Base-by-base conservation (phyloP, 2,113 vertebrate genomes). In the Clupea harengus region DNA sequence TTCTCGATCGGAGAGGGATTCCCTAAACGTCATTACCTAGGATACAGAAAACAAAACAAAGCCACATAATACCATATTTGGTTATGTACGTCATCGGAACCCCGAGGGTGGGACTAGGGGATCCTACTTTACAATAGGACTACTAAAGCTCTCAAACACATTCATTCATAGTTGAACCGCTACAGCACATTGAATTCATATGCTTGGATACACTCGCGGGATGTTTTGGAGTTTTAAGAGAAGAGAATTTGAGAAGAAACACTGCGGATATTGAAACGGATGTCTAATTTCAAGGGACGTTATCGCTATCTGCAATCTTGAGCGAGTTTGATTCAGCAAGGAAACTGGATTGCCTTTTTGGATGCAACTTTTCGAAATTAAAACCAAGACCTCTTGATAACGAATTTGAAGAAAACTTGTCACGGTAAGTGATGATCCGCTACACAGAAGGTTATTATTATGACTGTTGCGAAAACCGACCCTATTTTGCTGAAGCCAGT, bases 61-160 rank as follows among this genome's bases (percentile, higher is more conserved):
- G 82, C 89, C 85, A 93, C 92, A 93, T 92, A 95, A 94, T 92
- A 86, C 96, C 96, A 95, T 96, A 97, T 98, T 97, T 99, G 98
- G 97, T 92, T 97, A 97, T 93, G 94, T 98, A 97, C 98, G 98
- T 99, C 98, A 99, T 95, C 97, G 98, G 97, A 99, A 97, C 97
- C 96, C 95, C 95, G 94, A 91, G 93, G 96, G 96, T 94, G 96
- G 96, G 89, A 94, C 90, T 85, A 90, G 90, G 89, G 84, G 91
- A 89, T 92, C 90, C 92, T 93, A 90, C 91, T 89, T 91, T 95
- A 93, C 83, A 91, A 92, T 88, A 85, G 87, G 87, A 22, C 60
- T 80, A 82, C 82, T 85, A 85, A 28, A 44, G 72, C 32, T 78
- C 85, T 90, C 84, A 89, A 88, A 82, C 93, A 90, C 90, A 89